Evolutionary conservation across 1,140 invertebrate genomes (phyloP), one percentile per base, ranked within the genome.

Genomic region (Drosophila tsacasi): DNA sequence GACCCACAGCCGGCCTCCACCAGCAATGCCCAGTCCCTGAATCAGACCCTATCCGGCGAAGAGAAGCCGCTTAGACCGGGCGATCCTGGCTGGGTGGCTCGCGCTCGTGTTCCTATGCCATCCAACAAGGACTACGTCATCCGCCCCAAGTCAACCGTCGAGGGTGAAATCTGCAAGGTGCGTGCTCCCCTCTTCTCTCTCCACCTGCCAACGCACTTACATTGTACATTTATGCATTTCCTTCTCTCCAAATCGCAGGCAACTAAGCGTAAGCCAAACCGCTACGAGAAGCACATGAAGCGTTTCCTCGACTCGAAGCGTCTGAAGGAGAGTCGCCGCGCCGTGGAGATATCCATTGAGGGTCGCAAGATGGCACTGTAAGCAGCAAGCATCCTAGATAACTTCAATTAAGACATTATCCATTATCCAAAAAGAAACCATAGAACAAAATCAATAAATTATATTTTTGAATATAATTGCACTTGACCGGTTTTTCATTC

Each of bases 121-220:
- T 99, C 98, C 44, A 98, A 96, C 91, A 99, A 98, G 94, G 99
- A 99, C 93, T 99, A 99, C 93, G 97, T 99, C 30, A 95, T 98
- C 59, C 94, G 99, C 66, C 99, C 99, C 2, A 97, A 98, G 92
- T 98, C 97, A 95, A 97, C 96, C 67, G 95, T 96, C 69, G 98
- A 99, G 79, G 95, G 95, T 15, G 97, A 98, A 93, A 96, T 98
- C 93, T 96, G 95, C 77, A 94, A 95, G 78, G 96, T 97, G 93
- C 94, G 94, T 94, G 12, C 21, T 37, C 3, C 1, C 17, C 1
- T 10, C 27, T 37, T 2, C 2, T 13, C 1, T 8, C 23, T 94
- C 9, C 37, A 19, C 15, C 2, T 15, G 4, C 17, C 27, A 47
- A 15, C 10, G 7, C n/a, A 10, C 8, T 1, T 23, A 4, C 6